Evolutionary conservation across 1,140 invertebrate species (phyloP).

Genomic region (Adelges cooleyi): DNA sequence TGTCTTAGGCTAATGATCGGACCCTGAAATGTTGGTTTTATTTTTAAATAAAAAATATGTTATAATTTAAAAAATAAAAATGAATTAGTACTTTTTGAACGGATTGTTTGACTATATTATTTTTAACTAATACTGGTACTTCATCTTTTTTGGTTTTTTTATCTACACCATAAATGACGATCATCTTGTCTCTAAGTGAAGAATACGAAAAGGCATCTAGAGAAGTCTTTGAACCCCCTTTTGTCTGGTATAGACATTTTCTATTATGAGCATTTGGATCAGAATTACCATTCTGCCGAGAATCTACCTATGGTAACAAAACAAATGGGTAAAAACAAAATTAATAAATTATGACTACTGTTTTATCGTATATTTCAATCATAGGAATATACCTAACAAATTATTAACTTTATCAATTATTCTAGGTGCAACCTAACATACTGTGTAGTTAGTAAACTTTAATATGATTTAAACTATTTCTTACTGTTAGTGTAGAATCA

Average conservation of each 20-base stretch:
- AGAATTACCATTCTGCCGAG: not conserved
- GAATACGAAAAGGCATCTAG: conserved; percentile 13
- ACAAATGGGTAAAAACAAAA: no score
- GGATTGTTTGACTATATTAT: not conserved
- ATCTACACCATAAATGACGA: not conserved
- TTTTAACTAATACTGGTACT: not conserved
- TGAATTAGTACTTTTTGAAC: conserved; percentile 12
- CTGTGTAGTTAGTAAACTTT: no score
- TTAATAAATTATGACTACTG: no score
- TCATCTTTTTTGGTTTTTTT: not conserved
- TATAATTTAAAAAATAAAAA: no score
- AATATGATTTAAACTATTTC: no score
- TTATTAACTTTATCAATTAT: no score
- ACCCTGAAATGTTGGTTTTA: no score
- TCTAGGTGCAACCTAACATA: no score
- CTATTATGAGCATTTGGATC: not conserved
- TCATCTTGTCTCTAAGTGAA: conserved; percentile 8
- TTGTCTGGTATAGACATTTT: not conserved
- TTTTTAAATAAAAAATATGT: no score
- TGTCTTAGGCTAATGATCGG: no score
- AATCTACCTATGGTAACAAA: not conserved
- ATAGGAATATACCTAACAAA: no score
- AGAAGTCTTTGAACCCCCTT: not conserved
- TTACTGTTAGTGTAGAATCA: not conserved
- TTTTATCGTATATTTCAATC: no score